A percentile compares a stretch with the other conserved stretches of the same genome.
Evolutionary conservation across 2,113 vertebrate species (phyloP).

Genomic region (Excalfactoria chinensis): DNA sequence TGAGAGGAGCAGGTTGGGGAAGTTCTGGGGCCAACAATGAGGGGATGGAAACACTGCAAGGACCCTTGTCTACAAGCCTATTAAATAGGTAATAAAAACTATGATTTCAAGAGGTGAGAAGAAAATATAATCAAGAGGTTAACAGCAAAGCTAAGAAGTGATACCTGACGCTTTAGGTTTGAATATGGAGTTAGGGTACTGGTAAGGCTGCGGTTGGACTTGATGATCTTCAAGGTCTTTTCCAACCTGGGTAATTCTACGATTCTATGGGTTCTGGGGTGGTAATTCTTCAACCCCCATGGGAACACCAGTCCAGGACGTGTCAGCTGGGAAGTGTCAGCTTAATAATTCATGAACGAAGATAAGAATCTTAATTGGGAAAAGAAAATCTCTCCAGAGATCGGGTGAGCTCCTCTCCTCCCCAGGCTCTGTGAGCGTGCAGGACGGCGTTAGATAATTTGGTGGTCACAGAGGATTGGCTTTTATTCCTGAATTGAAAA

Average conservation of each 20-base stretch:
- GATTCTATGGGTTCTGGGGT: neutral
- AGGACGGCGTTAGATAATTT: slow-evolving; percentile 1
- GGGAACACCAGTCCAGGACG: too few species aligned
- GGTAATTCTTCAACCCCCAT: neutral
- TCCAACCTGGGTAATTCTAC: too few species aligned
- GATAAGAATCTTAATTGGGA: neutral
- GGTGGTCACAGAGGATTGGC: slow-evolving; percentile 54
- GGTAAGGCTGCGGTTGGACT: too few species aligned
- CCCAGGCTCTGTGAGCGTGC: neutral
- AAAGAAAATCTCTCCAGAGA: neutral
- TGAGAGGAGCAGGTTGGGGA: neutral
- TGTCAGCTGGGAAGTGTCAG: neutral
- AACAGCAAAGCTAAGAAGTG: neutral
- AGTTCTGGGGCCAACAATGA: neutral
- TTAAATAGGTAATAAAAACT: neutral
- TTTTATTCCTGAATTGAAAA: slow-evolving; percentile 62
- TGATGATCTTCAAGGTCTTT: too few species aligned
- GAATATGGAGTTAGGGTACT: too few species aligned
- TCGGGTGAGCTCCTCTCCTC: neutral
- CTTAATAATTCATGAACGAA: neutral
- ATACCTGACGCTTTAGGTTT: neutral
- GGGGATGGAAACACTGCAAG: neutral
- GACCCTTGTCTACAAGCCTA: neutral
- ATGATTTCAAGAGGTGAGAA: neutral
- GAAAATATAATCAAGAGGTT: neutral